Conservation (phyloP, 2,113 vertebrate species). For the Labeo catla region DNA sequence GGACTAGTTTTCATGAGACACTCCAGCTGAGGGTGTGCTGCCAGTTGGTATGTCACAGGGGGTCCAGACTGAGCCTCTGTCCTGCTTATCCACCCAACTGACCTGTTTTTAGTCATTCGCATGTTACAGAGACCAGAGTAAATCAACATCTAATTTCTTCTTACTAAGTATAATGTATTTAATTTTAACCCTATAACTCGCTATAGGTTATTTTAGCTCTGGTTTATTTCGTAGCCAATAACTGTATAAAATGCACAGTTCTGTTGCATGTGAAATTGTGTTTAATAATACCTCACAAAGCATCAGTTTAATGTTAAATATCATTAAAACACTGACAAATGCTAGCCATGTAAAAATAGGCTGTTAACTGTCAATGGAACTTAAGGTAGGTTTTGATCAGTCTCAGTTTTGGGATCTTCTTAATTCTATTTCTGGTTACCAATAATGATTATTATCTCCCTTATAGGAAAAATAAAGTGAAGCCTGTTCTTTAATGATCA, state of each 20-base stretch:
- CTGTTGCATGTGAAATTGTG: not conserved
- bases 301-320: not conserved
- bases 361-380: not conserved
- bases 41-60: slow-evolving; percentile 31
- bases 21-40: slow-evolving; percentile 39
- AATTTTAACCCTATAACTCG: not conserved
- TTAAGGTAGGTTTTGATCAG: not conserved
- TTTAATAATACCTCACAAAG: not conserved
- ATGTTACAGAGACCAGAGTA: not conserved
- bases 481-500: not conserved
- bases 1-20: slow-evolving; percentile 12
- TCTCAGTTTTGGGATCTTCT: not conserved
- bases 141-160: slow-evolving; percentile 16
- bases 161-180: not conserved
- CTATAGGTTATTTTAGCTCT: not conserved
- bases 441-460: not conserved
- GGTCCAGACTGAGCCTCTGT: slow-evolving; percentile 30
- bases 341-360: not conserved
- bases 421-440: not conserved
- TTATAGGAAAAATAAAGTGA: not conserved
- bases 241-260: not conserved
- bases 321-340: not conserved
- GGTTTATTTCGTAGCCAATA: not conserved
- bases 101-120: slow-evolving; percentile 33
- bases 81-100: slow-evolving; percentile 37